Conservation (phyloP, 2,797 vertebrate species). For the Cyclura pinguis region DNA sequence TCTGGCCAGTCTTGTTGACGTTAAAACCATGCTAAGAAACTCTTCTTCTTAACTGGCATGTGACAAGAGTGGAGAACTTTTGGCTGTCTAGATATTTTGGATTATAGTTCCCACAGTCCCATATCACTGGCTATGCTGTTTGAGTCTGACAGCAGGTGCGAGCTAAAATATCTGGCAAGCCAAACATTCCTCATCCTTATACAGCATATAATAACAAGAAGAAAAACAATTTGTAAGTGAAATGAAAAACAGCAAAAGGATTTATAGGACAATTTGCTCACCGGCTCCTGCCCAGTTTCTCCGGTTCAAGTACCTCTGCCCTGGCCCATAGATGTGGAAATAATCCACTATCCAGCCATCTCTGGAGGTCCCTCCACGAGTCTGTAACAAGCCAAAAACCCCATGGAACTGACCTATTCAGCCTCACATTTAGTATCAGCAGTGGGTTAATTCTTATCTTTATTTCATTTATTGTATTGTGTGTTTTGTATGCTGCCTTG, state of each 20-base stretch:
- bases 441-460: neutral
- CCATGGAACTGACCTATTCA: neutral
- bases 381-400: constrained; percentile 55
- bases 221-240: neutral
- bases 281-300: constrained; percentile 77
- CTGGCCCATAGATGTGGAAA: constrained; percentile 74
- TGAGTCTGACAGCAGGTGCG: neutral
- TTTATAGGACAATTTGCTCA: constrained; percentile 27
- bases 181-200: neutral
- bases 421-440: neutral
- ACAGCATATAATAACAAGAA: no score
- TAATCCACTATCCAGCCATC: constrained; percentile 77
- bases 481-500: no score
- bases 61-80: no score
- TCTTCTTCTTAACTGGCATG: no score
- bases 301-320: constrained; percentile 72
- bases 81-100: neutral
- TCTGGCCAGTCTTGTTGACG: no score
- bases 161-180: neutral
- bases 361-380: constrained; percentile 69
- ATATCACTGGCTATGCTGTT: neutral
- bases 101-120: neutral
- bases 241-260: neutral
- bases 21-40: no score
- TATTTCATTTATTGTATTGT: neutral